Percentiles rank a stretch among this genome's conserved stretches.
phyloP scores from a whole-genome alignment of 1,140 invertebrate genomes.

The Drosophila kikkawai region DNA sequence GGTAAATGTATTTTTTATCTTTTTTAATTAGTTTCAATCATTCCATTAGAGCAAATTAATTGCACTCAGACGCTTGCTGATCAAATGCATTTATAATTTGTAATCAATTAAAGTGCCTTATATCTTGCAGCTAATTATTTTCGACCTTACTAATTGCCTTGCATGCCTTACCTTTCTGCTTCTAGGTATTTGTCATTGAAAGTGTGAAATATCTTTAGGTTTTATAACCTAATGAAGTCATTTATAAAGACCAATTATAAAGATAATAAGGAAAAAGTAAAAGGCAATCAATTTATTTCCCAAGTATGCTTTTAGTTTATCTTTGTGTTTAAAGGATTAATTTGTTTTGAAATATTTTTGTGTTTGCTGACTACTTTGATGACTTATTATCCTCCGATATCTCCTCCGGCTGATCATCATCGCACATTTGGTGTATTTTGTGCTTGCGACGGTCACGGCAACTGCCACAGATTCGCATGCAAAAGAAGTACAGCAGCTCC shows the following conservation, averaged over 20 bases:
- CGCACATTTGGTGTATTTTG: slow-evolving; percentile 55
- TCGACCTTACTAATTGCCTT: slow-evolving; percentile 4
- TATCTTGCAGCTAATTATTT: slow-evolving; percentile 12
- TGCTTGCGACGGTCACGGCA: slow-evolving; percentile 66
- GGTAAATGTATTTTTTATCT: slow-evolving; percentile 20
- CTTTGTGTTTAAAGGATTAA: too few species aligned
- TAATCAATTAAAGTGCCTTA: slow-evolving; percentile 53
- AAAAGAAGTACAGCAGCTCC: slow-evolving; percentile 86
- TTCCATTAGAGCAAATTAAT: slow-evolving; percentile 53
- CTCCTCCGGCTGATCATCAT: slow-evolving; percentile 29
- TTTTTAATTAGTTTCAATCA: slow-evolving; percentile 45
- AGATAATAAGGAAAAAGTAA: neutral
- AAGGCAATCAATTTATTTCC: slow-evolving; percentile 1
- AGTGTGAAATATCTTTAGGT: slow-evolving; percentile 28
- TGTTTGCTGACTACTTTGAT: slow-evolving; percentile 15
- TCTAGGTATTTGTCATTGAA: slow-evolving; percentile 9
- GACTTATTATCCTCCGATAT: slow-evolving; percentile 20
- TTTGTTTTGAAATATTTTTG: neutral
- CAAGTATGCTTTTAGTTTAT: neutral
- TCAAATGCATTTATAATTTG: slow-evolving; percentile 53
- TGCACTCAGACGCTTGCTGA: slow-evolving; percentile 22
- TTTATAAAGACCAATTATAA: neutral
- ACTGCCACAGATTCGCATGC: slow-evolving; percentile 78
- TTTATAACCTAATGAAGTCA: slow-evolving; percentile 4
- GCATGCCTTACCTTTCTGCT: neutral